Conservation (phyloP, 2,797 vertebrate genomes). For the Lagorchestes hirsutus region DNA sequence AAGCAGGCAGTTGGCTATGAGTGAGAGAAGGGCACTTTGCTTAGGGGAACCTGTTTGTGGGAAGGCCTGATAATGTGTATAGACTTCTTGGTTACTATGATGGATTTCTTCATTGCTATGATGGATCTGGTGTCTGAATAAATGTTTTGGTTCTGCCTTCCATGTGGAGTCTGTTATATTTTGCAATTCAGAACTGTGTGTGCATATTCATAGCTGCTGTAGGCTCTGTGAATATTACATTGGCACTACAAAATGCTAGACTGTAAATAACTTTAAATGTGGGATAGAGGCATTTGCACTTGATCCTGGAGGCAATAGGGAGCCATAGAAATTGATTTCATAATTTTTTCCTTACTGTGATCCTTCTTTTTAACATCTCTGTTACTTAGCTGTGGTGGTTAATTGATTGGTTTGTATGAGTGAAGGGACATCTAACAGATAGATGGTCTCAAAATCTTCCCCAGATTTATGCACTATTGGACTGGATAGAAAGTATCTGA, state of each 20-base stretch:
- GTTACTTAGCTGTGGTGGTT: not conserved
- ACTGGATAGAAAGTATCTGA: not conserved
- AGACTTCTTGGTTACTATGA: too few species aligned
- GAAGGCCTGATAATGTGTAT: too few species aligned
- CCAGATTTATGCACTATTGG: not conserved
- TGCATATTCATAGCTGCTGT: too few species aligned
- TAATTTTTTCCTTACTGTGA: not conserved
- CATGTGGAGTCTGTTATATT: too few species aligned
- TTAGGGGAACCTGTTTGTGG: too few species aligned
- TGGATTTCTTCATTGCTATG: too few species aligned
- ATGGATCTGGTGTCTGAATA: too few species aligned
- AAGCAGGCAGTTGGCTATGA: too few species aligned
- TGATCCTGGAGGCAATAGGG: not conserved
- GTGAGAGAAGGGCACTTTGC: too few species aligned
- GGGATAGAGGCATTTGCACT: not conserved
- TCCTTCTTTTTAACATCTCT: not conserved
- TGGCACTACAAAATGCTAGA: not conserved
- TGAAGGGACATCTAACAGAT: not conserved
- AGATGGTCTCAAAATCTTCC: not conserved
- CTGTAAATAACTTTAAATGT: not conserved
- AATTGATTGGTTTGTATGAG: not conserved
- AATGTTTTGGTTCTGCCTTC: too few species aligned
- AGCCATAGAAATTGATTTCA: not conserved
- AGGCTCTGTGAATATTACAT: too few species aligned
- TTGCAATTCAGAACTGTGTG: too few species aligned